Conservation (phyloP, 1,140 invertebrate genomes). For the Heliconius hewitsoni region DNA sequence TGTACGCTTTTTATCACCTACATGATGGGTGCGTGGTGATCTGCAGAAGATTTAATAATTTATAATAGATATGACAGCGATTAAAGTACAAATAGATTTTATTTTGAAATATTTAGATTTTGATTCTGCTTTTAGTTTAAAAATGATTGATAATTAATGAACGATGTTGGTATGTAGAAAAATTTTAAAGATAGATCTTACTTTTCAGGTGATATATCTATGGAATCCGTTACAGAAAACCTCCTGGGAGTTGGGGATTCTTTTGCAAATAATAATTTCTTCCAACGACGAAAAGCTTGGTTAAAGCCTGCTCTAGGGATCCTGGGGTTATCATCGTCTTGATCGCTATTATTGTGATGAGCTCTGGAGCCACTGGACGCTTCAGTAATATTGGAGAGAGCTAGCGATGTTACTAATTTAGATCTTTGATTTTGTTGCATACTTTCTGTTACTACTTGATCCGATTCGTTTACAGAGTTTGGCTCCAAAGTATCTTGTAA, state of each 20-base stretch:
- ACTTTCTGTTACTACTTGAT: slow-evolving; percentile 13
- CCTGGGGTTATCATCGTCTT: slow-evolving; percentile 16
- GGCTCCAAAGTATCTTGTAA: not conserved
- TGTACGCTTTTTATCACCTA: slow-evolving; percentile 56
- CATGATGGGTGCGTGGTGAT: slow-evolving; percentile 39
- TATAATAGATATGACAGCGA: not conserved
- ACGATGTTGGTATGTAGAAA: not conserved
- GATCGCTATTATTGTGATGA: not conserved
- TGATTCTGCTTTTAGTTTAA: no score
- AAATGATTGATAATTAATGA: no score
- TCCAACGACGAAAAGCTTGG: slow-evolving; percentile 58
- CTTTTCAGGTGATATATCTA: slow-evolving; percentile 46
- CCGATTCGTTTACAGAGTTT: not conserved
- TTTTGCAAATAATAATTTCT: slow-evolving; percentile 48
- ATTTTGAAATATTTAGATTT: no score
- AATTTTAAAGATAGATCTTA: slow-evolving; percentile 18
- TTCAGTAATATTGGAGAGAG: slow-evolving; percentile 31
- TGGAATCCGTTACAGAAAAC: slow-evolving; percentile 41
- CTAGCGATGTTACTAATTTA: not conserved
- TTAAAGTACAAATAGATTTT: not conserved
- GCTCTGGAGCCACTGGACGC: slow-evolving; percentile 18
- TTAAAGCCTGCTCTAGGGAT: slow-evolving; percentile 56
- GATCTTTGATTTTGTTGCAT: slow-evolving; percentile 11
- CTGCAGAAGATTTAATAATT: slow-evolving; percentile 30
- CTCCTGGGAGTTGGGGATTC: slow-evolving; percentile 8